Base-by-base conservation (phyloP, 2,113 vertebrate species). In the Pterocles burchelli region DNA sequence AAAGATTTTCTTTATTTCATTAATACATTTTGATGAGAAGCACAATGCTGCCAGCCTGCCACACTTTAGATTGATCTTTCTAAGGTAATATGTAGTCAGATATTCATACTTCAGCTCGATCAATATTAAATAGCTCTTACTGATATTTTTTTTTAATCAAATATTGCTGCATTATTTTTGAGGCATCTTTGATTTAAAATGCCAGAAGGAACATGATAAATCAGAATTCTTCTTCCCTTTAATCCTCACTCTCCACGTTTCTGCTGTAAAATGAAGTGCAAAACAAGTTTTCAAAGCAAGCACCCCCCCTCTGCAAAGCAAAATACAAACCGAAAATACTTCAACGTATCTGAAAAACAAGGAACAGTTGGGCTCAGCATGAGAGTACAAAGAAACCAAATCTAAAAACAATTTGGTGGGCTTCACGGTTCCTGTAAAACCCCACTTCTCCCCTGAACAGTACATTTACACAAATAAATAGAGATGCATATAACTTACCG, bases 401-500 rank as follows among this genome's bases (percentile, higher is more conserved):
- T 63, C 90, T 91, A 59, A 89, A 95, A 54, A 67, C 89, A 91
- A 96, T 87, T 90, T 41, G 90, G 62, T 72, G 89, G 71, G 95
- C 89, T 94, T 94, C 58, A 81, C 6, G 4, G 75, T 94, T 89
- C 79, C 72, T 28, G 62, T 82, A 88, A 93, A 88, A 36, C 31
- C 80, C 58, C 52, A 45, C 71, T 79, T 86, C 68, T 76, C 38
- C 82, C 45, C 77, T 65, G 62, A 0, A 59, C 87, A 88, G 51
- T n/a, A 71, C 51, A 96, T 34, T 66, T 72, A 88, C 68, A 96
- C 33, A 88, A 84, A 78, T 52, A 94, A 72, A 82, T 5, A 88
- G 85, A 97, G 96, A 97, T 81, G 89, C 41, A 93, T 48, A 61
- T 34, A 97, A 98, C 99, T 99, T 98, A 98, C 99, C 99, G 98